These are phyloP conservation scores for Agrypnus murinus DNA, from an alignment of 2,888 invertebrate genomes.

Conservation along the genomic window DNA sequence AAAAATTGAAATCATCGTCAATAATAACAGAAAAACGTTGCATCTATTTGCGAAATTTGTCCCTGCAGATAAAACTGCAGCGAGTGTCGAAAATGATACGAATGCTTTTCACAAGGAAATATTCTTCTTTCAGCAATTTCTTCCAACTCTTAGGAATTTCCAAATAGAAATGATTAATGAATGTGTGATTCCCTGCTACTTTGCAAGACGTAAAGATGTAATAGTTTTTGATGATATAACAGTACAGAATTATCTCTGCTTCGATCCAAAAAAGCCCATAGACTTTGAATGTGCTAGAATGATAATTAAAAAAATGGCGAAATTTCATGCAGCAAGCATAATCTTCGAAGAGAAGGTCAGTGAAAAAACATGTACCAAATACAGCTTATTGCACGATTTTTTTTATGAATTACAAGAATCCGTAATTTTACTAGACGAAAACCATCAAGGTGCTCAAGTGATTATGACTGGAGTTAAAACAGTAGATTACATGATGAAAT, in stretches of 20 bases:
- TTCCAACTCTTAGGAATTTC: not conserved
- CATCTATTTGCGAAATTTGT: constrained; percentile 41
- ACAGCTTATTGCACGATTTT: not conserved
- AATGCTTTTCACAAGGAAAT: constrained; percentile 13
- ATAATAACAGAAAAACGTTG: constrained; percentile 44
- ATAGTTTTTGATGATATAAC: constrained; percentile 69
- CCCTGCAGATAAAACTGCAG: not conserved
- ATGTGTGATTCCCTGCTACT: constrained; percentile 47
- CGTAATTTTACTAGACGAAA: not conserved
- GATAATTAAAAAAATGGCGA: constrained; percentile 63
- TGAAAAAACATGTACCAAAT: not conserved
- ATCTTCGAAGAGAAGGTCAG: constrained; percentile 63
- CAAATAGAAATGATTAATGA: constrained; percentile 33
- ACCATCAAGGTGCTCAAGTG: constrained; percentile 9
- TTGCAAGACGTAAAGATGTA: constrained; percentile 45
- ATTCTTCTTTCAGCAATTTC: constrained; percentile 7
- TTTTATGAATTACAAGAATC: constrained; percentile 3
- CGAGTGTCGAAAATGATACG: not conserved
- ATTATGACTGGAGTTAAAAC: not conserved
- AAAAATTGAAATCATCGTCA: constrained; percentile 48
- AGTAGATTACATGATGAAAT: not conserved
- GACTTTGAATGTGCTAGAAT: constrained; percentile 54
- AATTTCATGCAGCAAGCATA: constrained; percentile 67
- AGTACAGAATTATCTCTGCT: not conserved
- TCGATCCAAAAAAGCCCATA: constrained; percentile 9